These are phyloP conservation scores for Equus quagga DNA, from an alignment of 2,113 vertebrate species.

Conservation along the genomic window DNA sequence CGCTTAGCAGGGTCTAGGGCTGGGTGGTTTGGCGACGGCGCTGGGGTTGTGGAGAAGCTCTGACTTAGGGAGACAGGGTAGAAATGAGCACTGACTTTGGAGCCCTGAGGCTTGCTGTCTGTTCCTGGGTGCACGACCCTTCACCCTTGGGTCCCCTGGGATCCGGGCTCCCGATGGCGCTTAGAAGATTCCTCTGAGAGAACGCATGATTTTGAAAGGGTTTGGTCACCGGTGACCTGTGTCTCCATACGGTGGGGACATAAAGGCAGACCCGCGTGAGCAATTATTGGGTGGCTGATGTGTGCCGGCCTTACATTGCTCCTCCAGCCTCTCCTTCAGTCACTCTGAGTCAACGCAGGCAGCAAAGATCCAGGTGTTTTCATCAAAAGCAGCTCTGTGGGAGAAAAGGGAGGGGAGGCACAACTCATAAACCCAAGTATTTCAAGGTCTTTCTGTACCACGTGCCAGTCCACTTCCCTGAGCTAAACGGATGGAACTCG, in stretches of 20 bases:
- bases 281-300: not conserved
- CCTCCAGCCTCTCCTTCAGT: too few relatives aligned
- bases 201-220: not conserved
- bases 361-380: accelerated
- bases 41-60: not conserved
- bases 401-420: too few relatives aligned
- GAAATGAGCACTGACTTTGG: not conserved
- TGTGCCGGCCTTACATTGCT: not conserved
- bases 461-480: not conserved
- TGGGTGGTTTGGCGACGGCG: not conserved
- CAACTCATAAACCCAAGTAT: not conserved
- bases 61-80: not conserved
- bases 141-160: not conserved
- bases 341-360: not conserved
- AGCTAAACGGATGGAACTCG: not conserved
- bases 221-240: not conserved
- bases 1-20: not conserved
- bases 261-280: not conserved
- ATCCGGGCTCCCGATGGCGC: accelerated
- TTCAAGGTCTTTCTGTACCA: not conserved
- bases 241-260: not conserved
- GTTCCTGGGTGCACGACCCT: not conserved
- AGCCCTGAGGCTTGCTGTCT: not conserved
- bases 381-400: not conserved
- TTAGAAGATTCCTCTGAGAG: not conserved